These are phyloP conservation scores for Pinctada fucata DNA, from an alignment of 2,888 invertebrate species.

Conservation along the genomic window DNA sequence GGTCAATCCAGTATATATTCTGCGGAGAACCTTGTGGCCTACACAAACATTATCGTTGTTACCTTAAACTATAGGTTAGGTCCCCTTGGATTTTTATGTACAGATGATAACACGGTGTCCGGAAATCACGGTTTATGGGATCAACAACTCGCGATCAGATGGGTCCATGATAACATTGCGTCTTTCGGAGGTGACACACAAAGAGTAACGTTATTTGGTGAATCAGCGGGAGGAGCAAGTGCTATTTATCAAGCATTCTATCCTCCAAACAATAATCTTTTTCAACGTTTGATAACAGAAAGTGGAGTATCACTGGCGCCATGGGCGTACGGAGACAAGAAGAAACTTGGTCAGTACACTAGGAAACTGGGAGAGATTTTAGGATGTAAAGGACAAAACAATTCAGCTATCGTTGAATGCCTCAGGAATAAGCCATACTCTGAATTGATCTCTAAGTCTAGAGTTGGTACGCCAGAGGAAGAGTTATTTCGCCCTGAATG, in stretches of 20 bases:
- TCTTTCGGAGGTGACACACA: constrained; percentile 85
- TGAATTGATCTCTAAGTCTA: constrained; percentile 43
- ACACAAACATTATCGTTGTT: constrained; percentile 52
- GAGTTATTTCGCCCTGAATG: constrained; percentile 59
- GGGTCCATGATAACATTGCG: constrained; percentile 73
- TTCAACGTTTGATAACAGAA: constrained; percentile 90
- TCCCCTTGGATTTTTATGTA: constrained; percentile 61
- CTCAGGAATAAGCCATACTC: constrained; percentile 78
- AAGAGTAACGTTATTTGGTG: constrained; percentile 96
- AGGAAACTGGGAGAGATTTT: constrained; percentile 89
- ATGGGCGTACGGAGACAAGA: constrained; percentile 92
- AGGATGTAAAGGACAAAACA: constrained; percentile 81
- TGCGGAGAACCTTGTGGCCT: constrained; percentile 48
- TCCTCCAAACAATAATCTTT: constrained; percentile 88
- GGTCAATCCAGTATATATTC: constrained; percentile 54
- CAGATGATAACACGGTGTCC: constrained; percentile 49
- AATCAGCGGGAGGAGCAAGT: constrained; percentile 95
- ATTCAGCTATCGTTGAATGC: constrained; percentile 86
- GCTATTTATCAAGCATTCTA: constrained; percentile 87
- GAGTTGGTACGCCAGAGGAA: constrained; percentile 56
- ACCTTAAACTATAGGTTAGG: constrained; percentile 61
- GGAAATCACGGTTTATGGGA: constrained; percentile 88
- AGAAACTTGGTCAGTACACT: constrained; percentile 87
- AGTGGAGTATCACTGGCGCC: constrained; percentile 94
- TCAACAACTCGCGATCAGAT: constrained; percentile 89